Conservation (phyloP, 2,797 vertebrate genomes). For the Pygocentrus nattereri region DNA sequence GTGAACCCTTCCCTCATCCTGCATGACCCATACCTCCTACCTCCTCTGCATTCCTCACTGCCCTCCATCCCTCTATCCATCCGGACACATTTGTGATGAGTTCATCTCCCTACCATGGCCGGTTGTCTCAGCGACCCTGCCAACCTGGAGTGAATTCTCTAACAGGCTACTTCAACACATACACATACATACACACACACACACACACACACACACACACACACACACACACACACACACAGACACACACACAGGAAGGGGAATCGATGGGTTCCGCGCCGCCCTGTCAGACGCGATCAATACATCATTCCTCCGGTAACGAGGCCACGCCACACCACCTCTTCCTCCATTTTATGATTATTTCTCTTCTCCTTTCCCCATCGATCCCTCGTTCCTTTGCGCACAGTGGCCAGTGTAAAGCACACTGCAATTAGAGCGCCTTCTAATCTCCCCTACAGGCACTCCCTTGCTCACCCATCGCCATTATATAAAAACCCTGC, state of each 20-base stretch:
- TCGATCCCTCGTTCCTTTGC: conserved; percentile 83
- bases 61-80: conserved; percentile 45
- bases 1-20: conserved; percentile 1
- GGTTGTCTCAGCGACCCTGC: conserved; percentile 82
- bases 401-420: conserved; percentile 79
- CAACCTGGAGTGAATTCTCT: conserved; percentile 70
- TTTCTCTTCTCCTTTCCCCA: conserved; percentile 76
- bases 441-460: conserved; percentile 79
- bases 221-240: conserved; percentile 44
- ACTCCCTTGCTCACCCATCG: conserved; percentile 65
- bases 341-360: conserved; percentile 64
- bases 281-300: conserved; percentile 90
- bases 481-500: conserved; percentile 63
- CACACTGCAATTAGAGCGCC: conserved; percentile 86
- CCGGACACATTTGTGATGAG: conserved; percentile 74
- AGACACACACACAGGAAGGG: conserved; percentile 27
- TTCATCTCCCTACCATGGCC: conserved; percentile 81
- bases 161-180: conserved; percentile 22
- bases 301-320: conserved; percentile 93
- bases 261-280: conserved; percentile 88
- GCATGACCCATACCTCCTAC: conserved; percentile 26
- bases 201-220: conserved; percentile 23
- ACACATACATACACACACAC: conserved; percentile 12
- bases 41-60: conserved; percentile 46
- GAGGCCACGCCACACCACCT: conserved; percentile 70